Evolutionary conservation across 2,888 invertebrate species (phyloP), one percentile per base, ranked within the genome.

Genomic region (Helleia helle): DNA sequence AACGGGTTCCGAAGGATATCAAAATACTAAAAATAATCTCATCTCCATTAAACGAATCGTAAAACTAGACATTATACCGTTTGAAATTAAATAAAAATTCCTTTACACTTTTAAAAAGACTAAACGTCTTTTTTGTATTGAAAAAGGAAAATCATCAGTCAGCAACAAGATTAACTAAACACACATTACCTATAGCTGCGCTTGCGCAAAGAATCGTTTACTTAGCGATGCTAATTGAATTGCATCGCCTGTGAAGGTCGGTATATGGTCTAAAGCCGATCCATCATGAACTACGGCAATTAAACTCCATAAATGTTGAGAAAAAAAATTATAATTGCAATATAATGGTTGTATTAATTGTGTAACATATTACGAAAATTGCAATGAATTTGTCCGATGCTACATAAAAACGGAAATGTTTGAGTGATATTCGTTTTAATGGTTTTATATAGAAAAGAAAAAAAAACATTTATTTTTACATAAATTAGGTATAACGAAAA

Each of bases 161-260:
- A n/a, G n/a, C n/a, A n/a, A n/a, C n/a, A n/a, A n/a, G n/a, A n/a
- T n/a, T n/a, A n/a, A n/a, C n/a, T n/a, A 18, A 4, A 18, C 5
- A 18, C 18, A 18, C 18, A 5, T 18, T 18, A n/a, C n/a, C n/a
- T n/a, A 18, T 18, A 7, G 12, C 22, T 18, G 34, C 30, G 30
- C 36, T 36, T 37, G 39, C 30, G 43, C 42, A 42, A 43, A 38
- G 27, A 34, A 24, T 36, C 42, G 38, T 42, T 42, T 44, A 42
- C 42, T 39, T 46, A 49, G 43, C 44, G 41, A 42, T 40, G 26
- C 45, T 47, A 49, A 43, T 49, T 34, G 39, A 36, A 42, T 47
- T 39, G 41, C 44, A 39, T 43, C 34, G 36, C 38, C 22, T 22
- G 1, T 22, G 37, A 34, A 44, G 36, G 36, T 29, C 28, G 22